These are phyloP conservation scores for Psephotus haematonotus DNA, from an alignment of 2,113 vertebrate species.

Conservation along the genomic window DNA sequence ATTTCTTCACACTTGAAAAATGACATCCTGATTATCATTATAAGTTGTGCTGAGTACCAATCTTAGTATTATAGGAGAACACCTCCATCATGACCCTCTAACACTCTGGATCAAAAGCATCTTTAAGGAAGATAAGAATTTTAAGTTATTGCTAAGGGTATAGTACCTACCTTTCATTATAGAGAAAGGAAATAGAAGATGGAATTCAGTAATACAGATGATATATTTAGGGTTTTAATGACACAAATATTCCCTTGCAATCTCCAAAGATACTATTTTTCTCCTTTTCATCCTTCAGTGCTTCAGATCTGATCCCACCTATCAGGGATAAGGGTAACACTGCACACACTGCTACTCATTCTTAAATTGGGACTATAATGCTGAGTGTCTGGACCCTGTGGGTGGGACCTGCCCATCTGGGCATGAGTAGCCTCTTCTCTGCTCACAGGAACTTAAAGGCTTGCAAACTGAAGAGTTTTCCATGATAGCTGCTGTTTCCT, in stretches of 20 bases:
- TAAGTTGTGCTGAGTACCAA: neutral
- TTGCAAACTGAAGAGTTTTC: neutral
- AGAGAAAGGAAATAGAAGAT: neutral
- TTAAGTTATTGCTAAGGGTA: neutral
- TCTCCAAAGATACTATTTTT: neutral
- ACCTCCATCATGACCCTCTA: neutral
- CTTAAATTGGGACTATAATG: neutral
- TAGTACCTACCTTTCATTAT: neutral
- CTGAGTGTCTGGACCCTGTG: neutral
- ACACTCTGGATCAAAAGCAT: neutral
- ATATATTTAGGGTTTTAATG: neutral
- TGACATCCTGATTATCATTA: neutral
- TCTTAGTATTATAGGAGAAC: neutral
- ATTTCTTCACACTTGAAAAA: constrained; percentile 1
- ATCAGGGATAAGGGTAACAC: neutral
- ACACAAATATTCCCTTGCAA: neutral
- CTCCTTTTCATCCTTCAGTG: neutral
- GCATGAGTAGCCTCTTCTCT: neutral
- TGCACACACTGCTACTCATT: rapidly evolving
- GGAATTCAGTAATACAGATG: neutral
- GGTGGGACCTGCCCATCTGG: neutral
- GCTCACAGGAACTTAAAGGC: neutral
- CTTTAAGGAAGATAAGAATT: neutral
- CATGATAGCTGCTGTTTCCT: neutral
- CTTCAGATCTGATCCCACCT: neutral